These are phyloP conservation scores for Globodera rostochiensis DNA, from an alignment of 1,140 invertebrate species.

Conservation along the genomic window DNA sequence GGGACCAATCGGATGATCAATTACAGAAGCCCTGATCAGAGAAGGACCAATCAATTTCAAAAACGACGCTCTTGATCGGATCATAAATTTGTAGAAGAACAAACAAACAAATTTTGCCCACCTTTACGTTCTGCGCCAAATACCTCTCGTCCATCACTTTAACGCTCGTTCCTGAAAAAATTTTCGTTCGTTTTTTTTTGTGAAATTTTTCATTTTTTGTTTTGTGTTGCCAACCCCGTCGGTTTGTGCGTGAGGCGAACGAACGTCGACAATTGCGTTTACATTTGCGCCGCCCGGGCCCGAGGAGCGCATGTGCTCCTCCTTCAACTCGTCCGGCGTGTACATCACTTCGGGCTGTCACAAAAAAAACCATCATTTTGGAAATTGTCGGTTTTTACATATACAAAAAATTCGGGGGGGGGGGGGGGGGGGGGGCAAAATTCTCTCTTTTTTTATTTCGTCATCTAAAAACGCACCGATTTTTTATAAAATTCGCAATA, in stretches of 20 bases:
- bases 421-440: too few species aligned
- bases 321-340: slow-evolving; percentile 73
- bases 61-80: too few species aligned
- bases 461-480: too few species aligned
- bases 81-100: too few species aligned
- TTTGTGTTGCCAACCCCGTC: background rate
- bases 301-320: slow-evolving; percentile 84
- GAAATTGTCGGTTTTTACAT: too few species aligned
- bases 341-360: slow-evolving; percentile 66
- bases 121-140: slow-evolving; percentile 62
- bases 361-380: background rate
- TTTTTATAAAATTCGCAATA: too few species aligned
- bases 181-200: background rate
- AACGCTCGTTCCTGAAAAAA: slow-evolving; percentile 67
- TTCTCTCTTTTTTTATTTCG: too few species aligned
- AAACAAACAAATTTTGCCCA: background rate
- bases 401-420: too few species aligned
- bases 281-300: slow-evolving; percentile 95
- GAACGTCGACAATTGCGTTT: slow-evolving; percentile 87
- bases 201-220: background rate
- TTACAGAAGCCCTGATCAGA: too few species aligned
- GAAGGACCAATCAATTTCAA: too few species aligned
- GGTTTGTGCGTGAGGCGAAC: slow-evolving; percentile 70
- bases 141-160: slow-evolving; percentile 63
- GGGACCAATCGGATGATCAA: too few species aligned